phyloP scores from a whole-genome alignment of 2,113 vertebrate species.

The Hydrochoerus hydrochaeris region DNA sequence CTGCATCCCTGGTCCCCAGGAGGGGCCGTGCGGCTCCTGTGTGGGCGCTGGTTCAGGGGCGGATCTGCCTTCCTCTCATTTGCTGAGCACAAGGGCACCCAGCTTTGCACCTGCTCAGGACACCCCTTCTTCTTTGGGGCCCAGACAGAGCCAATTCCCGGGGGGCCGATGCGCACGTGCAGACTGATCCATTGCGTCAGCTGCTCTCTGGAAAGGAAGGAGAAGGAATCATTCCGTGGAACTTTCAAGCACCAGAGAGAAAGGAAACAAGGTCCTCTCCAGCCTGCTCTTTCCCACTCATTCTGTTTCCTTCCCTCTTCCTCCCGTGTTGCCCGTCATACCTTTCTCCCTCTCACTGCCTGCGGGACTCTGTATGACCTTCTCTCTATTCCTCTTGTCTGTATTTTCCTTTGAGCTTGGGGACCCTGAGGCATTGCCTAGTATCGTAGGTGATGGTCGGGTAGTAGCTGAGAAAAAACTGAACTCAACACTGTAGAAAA shows the following conservation, averaged over 20 bases:
- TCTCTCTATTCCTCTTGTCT: neutral
- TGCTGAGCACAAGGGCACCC: neutral
- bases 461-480: neutral
- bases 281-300: too few species aligned
- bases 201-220: neutral
- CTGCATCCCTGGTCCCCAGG: neutral
- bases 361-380: neutral
- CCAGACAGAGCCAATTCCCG: neutral
- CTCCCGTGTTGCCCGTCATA: neutral
- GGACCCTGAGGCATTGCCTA: neutral
- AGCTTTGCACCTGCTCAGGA: neutral
- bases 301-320: neutral
- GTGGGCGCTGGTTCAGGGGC: neutral
- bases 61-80: neutral
- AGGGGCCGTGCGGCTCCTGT: neutral
- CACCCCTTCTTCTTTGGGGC: neutral
- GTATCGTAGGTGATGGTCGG: too few species aligned
- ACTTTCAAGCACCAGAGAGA: neutral
- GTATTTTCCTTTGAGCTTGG: neutral
- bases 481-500: neutral
- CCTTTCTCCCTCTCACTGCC: neutral
- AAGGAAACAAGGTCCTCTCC: neutral
- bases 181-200: neutral
- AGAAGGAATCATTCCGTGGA: constrained; percentile 18
- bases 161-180: too few species aligned